Evolutionary conservation across 2,888 invertebrate genomes (phyloP).

Genomic region (Agrochola lota): DNA sequence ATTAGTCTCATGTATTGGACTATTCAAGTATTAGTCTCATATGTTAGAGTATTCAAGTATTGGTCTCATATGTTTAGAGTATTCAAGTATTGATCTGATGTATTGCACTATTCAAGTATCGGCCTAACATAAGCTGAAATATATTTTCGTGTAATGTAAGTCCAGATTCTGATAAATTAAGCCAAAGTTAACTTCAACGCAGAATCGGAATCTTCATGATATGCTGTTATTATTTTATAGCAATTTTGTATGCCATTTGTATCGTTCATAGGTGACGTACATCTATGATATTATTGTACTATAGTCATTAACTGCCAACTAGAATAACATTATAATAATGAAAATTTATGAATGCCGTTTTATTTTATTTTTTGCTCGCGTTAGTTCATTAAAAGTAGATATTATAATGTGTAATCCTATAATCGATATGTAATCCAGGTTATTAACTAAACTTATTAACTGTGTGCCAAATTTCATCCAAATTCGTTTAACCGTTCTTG

Average conservation of each 20-base stretch:
- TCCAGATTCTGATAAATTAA: slow-evolving; percentile 75
- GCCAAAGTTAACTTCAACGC: slow-evolving; percentile 80
- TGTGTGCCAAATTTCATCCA: too few relatives aligned
- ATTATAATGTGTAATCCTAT: too few relatives aligned
- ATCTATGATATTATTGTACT: slow-evolving; percentile 79
- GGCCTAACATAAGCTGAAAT: slow-evolving; percentile 51
- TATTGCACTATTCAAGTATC: neutral
- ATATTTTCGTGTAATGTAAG: slow-evolving; percentile 55
- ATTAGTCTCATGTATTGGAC: neutral
- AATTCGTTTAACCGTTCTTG: too few relatives aligned
- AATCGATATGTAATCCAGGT: too few relatives aligned
- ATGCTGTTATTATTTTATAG: slow-evolving; percentile 76
- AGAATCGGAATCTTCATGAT: slow-evolving; percentile 70
- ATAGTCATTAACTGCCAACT: slow-evolving; percentile 87
- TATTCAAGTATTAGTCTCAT: neutral
- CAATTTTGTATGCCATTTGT: slow-evolving; percentile 83
- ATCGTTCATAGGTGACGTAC: slow-evolving; percentile 79
- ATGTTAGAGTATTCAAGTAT: neutral
- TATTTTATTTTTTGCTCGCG: slow-evolving; percentile 34
- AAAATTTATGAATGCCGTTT: slow-evolving; percentile 61
- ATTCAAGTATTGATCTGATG: neutral
- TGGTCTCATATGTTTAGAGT: neutral
- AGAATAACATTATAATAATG: slow-evolving; percentile 74
- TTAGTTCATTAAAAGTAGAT: too few relatives aligned
- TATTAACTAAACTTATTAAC: too few relatives aligned